Base-by-base conservation (phyloP, 2,888 invertebrate genomes). In the Epirrita christyi region DNA sequence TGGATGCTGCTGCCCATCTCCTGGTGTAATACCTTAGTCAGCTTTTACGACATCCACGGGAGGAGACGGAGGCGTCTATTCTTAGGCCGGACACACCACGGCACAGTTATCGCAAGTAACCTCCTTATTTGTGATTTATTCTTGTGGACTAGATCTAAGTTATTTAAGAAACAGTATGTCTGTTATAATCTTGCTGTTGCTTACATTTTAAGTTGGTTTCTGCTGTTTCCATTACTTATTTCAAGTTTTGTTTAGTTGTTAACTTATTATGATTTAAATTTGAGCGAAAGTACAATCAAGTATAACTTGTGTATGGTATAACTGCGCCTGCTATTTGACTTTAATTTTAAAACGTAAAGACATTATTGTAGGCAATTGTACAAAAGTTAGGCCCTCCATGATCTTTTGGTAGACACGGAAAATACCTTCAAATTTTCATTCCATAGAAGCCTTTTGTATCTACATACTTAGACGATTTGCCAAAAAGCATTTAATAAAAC, bases 151-250 rank as follows among this genome's bases (percentile, higher is more conserved):
- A 21, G 21, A 21, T 21, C 4, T 21, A 4, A 21, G 21, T 4
- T 21, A 21, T 4, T 4, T 21, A 3, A 21, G 11, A 11, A 41
- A 32, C 6, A 28, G 10, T 37, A 37, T 47, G 40, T 40, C 9
- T 46, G 40, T 45, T 51, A 21, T 10, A 29, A 21, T 3, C 21
- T 3, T 3, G 21, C 4, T 53, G 48, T 50, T 42, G 52, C 56
- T 59, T 61, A 54, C 53, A 60, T 59, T 61, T 59, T 61, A 59
- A 50, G 61, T 63, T 45, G 34, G 36, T 55, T 63, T 54, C 42
- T 36, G 56, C 50, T 51, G 55, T 56, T 63, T 46, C 44, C 27
- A 27, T 46, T 32, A 34, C 10, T 13, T 28, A 8, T 29, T n/a
- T n/a, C n/a, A n/a, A 29, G 11, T 37, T 36, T 10, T 38, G 7